These are phyloP conservation scores for Illadopsis cleaveri DNA, from an alignment of 2,113 vertebrate species.

Conservation along the genomic window DNA sequence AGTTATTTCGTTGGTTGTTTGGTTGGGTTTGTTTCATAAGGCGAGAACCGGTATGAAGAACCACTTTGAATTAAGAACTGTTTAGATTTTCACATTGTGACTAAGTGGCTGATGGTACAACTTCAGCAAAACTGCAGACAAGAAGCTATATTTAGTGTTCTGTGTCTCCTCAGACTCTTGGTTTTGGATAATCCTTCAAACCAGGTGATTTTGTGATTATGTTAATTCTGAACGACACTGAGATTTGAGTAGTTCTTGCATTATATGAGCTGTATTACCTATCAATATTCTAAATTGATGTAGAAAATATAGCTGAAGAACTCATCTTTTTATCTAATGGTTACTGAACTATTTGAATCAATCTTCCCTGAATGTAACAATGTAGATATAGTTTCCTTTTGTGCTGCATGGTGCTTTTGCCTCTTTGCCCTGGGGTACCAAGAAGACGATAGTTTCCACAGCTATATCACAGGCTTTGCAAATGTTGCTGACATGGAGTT, in stretches of 20 bases:
- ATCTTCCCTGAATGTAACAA: neutral
- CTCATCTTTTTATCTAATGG: neutral
- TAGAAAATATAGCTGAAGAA: neutral
- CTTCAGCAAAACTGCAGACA: neutral
- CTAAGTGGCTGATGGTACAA: neutral
- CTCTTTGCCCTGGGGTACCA: neutral
- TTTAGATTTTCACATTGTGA: neutral
- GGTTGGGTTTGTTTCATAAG: neutral
- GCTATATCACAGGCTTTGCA: neutral
- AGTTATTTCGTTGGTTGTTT: neutral
- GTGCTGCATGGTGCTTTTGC: neutral
- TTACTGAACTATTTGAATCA: neutral
- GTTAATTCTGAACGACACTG: neutral
- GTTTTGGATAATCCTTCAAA: neutral
- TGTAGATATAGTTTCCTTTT: neutral
- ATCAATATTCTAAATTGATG: neutral
- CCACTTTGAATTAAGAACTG: neutral
- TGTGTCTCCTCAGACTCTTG: neutral
- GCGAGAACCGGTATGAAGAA: fast-evolving
- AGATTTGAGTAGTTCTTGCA: neutral
- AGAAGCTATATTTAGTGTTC: neutral
- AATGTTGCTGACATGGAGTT: neutral
- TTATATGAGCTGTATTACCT: neutral
- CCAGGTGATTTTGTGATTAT: neutral
- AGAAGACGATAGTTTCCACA: neutral